Evolutionary conservation across 1,140 invertebrate genomes (phyloP).

Genomic region (Geopemphigus sp.): DNA sequence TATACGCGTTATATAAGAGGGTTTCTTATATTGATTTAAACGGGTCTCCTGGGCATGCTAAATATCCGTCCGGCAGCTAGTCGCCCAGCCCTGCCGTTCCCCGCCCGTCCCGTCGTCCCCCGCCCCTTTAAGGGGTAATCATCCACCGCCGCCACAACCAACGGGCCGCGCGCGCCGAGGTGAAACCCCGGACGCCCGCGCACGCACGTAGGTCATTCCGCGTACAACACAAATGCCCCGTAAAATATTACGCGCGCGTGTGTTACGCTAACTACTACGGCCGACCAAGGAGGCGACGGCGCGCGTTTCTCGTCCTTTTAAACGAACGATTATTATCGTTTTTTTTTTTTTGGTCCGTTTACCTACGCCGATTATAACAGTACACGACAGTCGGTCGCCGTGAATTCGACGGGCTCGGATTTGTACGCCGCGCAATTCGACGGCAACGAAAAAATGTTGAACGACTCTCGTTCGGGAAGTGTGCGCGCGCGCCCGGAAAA

Average conservation of each 20-base stretch:
- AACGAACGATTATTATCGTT: too few relatives aligned
- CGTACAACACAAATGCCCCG: background rate
- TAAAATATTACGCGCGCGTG: slow-evolving; percentile 2
- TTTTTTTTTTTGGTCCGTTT: too few relatives aligned
- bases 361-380: too few relatives aligned
- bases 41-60: slow-evolving; percentile 49
- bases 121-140: slow-evolving; percentile 26
- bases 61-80: slow-evolving; percentile 34
- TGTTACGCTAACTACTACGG: too few relatives aligned
- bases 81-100: background rate
- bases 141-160: background rate
- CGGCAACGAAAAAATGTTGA: too few relatives aligned
- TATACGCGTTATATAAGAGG: slow-evolving; percentile 32
- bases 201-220: slow-evolving; percentile 26
- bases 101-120: background rate
- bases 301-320: too few relatives aligned
- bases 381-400: too few relatives aligned
- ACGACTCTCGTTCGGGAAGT: too few relatives aligned
- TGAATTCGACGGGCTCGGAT: too few relatives aligned
- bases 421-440: too few relatives aligned
- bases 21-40: slow-evolving; percentile 50
- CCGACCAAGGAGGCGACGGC: too few relatives aligned
- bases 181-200: background rate
- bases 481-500: too few relatives aligned
- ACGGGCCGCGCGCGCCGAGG: background rate